These are phyloP conservation scores for Oryzias melastigma DNA, from an alignment of 2,113 vertebrate species.

Conservation along the genomic window DNA sequence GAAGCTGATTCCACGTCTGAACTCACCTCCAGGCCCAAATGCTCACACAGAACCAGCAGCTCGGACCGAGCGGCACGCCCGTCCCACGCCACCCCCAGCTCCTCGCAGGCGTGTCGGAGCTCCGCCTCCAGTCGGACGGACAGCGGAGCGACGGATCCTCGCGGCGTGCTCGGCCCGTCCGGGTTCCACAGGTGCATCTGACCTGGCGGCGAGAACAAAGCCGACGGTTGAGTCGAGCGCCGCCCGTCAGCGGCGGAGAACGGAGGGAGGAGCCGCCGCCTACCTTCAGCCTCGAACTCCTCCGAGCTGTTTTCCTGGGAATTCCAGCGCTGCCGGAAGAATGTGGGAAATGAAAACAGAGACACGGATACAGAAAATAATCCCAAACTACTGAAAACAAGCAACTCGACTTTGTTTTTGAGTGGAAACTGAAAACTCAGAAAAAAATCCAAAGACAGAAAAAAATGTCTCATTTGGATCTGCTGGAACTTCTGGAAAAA, in stretches of 20 bases:
- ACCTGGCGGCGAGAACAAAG: conserved; percentile 65
- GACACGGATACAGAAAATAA: too few species aligned
- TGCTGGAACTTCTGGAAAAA: too few species aligned
- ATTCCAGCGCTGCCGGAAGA: conserved; percentile 83
- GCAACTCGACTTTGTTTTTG: too few species aligned
- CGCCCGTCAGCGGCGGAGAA: too few species aligned
- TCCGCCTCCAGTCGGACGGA: conserved; percentile 83
- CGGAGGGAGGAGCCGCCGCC: neutral
- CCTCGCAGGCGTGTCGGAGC: conserved; percentile 83
- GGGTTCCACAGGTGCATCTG: conserved; percentile 97
- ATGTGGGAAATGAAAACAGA: too few species aligned
- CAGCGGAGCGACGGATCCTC: conserved; percentile 55
- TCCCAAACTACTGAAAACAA: too few species aligned
- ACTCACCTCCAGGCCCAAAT: conserved; percentile 77
- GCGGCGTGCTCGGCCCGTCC: conserved; percentile 83
- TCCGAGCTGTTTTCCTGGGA: conserved; percentile 74
- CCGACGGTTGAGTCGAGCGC: neutral
- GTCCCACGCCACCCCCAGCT: conserved; percentile 81
- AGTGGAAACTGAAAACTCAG: too few species aligned
- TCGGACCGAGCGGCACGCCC: conserved; percentile 80
- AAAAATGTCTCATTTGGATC: too few species aligned
- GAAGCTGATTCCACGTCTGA: too few species aligned
- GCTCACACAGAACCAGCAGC: conserved; percentile 84
- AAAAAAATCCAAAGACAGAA: too few species aligned
- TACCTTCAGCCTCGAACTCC: conserved; percentile 96